Base-by-base conservation (phyloP, 2,888 invertebrate genomes). In the Epistrophella euchroma region DNA sequence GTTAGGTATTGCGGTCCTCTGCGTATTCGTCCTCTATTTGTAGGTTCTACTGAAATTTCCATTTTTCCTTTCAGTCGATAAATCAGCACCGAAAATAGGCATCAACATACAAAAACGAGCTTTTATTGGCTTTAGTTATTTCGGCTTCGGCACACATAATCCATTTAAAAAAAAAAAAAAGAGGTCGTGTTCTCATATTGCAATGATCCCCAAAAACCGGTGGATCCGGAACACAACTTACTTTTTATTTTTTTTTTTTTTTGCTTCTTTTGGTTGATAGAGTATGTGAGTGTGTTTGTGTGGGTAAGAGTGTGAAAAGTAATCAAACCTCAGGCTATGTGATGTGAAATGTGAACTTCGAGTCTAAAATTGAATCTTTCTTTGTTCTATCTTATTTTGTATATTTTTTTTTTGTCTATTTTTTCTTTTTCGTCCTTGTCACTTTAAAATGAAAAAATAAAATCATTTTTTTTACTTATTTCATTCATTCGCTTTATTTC, bases 41-140 rank as follows among this genome's bases (percentile, higher is more conserved):
- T 40, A 45, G n/a, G 9, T 17, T 45, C 9, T 17, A n/a, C 43
- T 9, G 1, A 40, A 40, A 40, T 25, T 60, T 40, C 62, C 45
- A 45, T 43, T 62, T 62, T 64, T 64, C 17, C n/a, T 64, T 45
- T 17, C 28, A 45, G 43, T 64, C 62, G 62, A 64, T 64, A 64
- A 64, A 64, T 64, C 62, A 64, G 11, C 25, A 45, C 45, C 11
- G 4, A 56, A 64, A 45, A 64, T 64, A 28, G 43, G 17, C 9
- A 28, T 15, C 43, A 25, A 43, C 19, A 17, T 19, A 13, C 13
- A 28, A 11, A 62, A 43, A 62, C 25, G 45, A 62, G 28, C 28
- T 62, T 62, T 62, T 62, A 62, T 64, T 64, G 62, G 43, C 62
- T 64, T 64, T 64, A 64, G 17, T 64, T 64, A 64, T 64, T 45